A percentile compares a stretch with the other conserved stretches of the same genome.
phyloP scores from a whole-genome alignment of 2,113 vertebrate genomes.

The Cichladusa arquata region DNA sequence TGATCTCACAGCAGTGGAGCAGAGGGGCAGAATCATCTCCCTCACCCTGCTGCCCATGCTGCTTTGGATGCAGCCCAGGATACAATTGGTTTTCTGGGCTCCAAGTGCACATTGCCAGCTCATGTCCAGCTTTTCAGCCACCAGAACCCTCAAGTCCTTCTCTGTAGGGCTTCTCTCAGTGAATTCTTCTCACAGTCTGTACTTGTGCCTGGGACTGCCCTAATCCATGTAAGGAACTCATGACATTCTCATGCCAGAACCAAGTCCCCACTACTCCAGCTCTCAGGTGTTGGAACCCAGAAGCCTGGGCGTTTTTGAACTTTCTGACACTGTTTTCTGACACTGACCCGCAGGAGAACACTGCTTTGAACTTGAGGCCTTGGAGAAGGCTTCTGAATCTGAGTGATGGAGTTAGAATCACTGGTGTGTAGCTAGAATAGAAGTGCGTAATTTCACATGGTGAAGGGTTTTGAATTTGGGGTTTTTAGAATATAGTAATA shows the following conservation, averaged over 20 bases:
- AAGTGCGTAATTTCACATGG: no score
- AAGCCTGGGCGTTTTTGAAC: no score
- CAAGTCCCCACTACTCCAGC: neutral
- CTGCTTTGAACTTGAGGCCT: no score
- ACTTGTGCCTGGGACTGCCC: neutral
- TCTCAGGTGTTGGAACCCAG: no score
- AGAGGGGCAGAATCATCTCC: neutral
- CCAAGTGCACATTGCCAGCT: neutral
- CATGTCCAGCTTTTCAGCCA: neutral
- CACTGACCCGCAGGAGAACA: no score
- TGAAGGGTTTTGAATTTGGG: no score
- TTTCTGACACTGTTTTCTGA: no score
- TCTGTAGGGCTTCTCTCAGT: neutral
- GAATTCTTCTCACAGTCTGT: neutral
- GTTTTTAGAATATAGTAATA: no score
- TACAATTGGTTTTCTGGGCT: neutral
- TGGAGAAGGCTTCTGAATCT: no score
- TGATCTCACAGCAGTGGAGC: neutral
- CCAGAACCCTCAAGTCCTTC: neutral
- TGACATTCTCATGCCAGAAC: neutral
- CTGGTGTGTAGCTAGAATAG: no score
- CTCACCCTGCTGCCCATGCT: accelerated
- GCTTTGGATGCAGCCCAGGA: neutral
- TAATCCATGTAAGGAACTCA: no score
- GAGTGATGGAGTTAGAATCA: no score